These are phyloP conservation scores for Lydus trimaculatus DNA, from an alignment of 2,888 invertebrate species.

Conservation along the genomic window DNA sequence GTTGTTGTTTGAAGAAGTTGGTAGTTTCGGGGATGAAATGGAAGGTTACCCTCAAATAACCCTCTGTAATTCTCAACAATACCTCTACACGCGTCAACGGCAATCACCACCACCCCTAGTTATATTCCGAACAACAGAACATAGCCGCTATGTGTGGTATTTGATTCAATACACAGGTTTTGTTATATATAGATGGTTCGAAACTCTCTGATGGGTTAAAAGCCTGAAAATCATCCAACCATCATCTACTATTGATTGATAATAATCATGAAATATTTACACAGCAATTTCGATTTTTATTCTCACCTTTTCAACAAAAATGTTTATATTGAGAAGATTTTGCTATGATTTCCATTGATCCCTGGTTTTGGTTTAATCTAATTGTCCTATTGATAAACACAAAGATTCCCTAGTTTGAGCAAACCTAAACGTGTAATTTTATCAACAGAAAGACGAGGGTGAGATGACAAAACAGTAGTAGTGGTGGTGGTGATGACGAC, in stretches of 20 bases:
- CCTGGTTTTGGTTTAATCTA: constrained; percentile 18
- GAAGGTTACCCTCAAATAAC: constrained; percentile 16
- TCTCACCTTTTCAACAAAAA: background rate
- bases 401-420: constrained; percentile 33
- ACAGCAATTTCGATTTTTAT: background rate
- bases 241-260: constrained; percentile 21
- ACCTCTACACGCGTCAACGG: constrained; percentile 32
- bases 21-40: constrained; percentile 3
- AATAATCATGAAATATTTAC: constrained; percentile 21
- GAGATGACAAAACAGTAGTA: background rate
- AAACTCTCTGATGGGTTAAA: constrained; percentile 23
- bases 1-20: background rate
- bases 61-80: constrained; percentile 22
- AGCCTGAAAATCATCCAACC: constrained; percentile 19
- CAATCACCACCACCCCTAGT: constrained; percentile 31
- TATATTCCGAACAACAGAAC: constrained; percentile 24
- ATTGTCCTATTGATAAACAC: constrained; percentile 27
- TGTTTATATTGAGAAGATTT: background rate
- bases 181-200: constrained; percentile 11
- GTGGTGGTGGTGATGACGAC: background rate
- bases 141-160: constrained; percentile 25
- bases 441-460: constrained; percentile 26
- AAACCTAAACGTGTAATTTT: constrained; percentile 38
- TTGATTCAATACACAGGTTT: constrained; percentile 23
- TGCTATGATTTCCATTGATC: constrained; percentile 8